Percentiles rank a stretch among this genome's conserved stretches.
Evolutionary conservation across 2,113 vertebrate species (phyloP).

Genomic region (Menidia beryllina): DNA sequence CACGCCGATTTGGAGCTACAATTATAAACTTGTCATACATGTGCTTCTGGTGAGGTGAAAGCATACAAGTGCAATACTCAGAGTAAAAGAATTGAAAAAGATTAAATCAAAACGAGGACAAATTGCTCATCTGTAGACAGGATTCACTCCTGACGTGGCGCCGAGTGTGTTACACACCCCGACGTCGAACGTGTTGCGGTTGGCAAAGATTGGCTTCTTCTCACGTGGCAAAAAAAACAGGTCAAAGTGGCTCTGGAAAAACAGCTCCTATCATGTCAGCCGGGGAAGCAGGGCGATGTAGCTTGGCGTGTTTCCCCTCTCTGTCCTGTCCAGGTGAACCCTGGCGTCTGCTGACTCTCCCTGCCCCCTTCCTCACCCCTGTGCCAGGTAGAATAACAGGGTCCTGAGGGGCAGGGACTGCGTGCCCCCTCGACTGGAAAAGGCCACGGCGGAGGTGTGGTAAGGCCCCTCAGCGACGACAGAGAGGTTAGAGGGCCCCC

Average conservation of each 20-base stretch:
- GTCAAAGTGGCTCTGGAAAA: conserved; percentile 68
- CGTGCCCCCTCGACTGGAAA: conserved; percentile 45
- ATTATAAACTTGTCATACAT: conserved; percentile 79
- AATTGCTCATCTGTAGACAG: conserved; percentile 59
- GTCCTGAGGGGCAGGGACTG: conserved; percentile 54
- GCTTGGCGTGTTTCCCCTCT: conserved; percentile 57
- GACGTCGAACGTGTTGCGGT: conserved; percentile 54
- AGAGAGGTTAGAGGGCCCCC: conserved; percentile 72
- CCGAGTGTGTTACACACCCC: conserved; percentile 59
- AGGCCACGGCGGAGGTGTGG: conserved; percentile 57
- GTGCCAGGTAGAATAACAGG: conserved; percentile 69
- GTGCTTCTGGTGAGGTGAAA: conserved; percentile 68
- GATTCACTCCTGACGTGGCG: conserved; percentile 59
- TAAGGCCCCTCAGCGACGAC: conserved; percentile 73
- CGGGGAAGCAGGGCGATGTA: conserved; percentile 55
- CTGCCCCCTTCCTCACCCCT: conserved; percentile 70
- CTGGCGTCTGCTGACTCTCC: conserved; percentile 58
- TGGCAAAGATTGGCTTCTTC: conserved; percentile 57
- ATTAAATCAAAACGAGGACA: conserved; percentile 60
- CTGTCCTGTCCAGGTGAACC: conserved; percentile 64
- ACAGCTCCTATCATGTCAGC: conserved; percentile 72
- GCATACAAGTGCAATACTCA: conserved; percentile 62
- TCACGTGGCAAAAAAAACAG: conserved; percentile 59
- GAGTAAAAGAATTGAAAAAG: conserved; percentile 42
- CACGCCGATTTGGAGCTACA: conserved; percentile 71